Percentiles rank a stretch among this genome's conserved stretches.
These are phyloP conservation scores for Ranitomeya variabilis DNA, from an alignment of 2,113 vertebrate genomes.

Conservation along the genomic window DNA sequence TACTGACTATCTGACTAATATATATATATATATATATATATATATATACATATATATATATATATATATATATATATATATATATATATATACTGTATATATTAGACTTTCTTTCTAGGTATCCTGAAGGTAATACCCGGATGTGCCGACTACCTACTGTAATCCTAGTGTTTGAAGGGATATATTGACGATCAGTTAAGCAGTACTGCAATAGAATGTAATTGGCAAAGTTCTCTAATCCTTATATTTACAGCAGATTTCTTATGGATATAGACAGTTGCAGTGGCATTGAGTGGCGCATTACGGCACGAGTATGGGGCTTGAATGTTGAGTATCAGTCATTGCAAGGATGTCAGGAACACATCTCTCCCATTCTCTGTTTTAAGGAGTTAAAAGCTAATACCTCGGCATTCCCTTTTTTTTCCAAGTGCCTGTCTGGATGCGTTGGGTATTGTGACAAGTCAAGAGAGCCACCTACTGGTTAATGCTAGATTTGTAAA, in stretches of 20 bases:
- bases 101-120: no score
- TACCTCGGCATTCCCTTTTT: not conserved
- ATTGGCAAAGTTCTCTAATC: no score
- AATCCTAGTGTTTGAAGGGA: no score
- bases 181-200: no score
- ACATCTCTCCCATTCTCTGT: not conserved
- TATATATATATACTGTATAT: no score
- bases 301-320: not conserved
- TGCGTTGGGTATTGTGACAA: not conserved
- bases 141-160: no score
- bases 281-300: not conserved
- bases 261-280: not conserved
- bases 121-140: no score
- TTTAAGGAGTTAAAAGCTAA: not conserved
- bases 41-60: no score
- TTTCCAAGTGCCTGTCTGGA: not conserved
- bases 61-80: no score
- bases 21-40: no score
- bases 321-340: not conserved
- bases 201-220: no score
- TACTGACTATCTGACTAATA: no score
- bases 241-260: not conserved
- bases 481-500: not conserved
- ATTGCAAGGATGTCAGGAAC: not conserved
- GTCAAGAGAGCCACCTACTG: slow-evolving; percentile 49